Base-by-base conservation (phyloP, 1,140 invertebrate genomes). In the Lepidurus arcticus region DNA sequence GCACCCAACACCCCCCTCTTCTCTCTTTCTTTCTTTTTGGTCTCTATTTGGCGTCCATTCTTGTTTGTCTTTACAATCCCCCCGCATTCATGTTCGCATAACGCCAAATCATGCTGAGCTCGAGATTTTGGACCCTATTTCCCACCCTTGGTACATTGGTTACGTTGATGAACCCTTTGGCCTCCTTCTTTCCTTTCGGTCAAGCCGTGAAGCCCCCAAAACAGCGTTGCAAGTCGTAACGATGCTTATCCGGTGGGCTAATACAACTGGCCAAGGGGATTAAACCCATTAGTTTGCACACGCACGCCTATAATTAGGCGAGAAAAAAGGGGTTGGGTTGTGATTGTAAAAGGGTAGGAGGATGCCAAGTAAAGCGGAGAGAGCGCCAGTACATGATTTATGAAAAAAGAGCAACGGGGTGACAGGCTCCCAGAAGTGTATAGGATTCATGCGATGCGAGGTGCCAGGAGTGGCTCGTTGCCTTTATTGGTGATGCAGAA, bases 241-340 rank as follows among this genome's bases (percentile, higher is more conserved):
- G n/a, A 65, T 65, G 53, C 53, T 65, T 65, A 65, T 65, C 53
- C 53, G 16, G 53, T 65, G 53, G 53, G 16, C 53, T 65, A n/a
- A 65, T 21, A 65, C 53, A 65, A 65, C 53, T 65, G 21, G 53
- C 53, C 53, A 16, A 65, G 53, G 53, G 53, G 53, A 65, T 65
- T 65, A n/a, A 65, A 65, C 53, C 53, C 53, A 65, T 65, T 65
- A 65, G 53, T 65, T 65, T 65, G 53, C 16, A 65, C 53, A 65
- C 53, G 53, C 53, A 65, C 53, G 53, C 53, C 53, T n/a, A 65
- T 65, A 65, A 65, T 65, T 65, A 65, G n/a, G 53, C 53, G 3
- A 7, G 21, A 65, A 65, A 65, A 65, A 65, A 65, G 21, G 53
- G 53, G 21, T 13, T 11, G 21, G 53, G 53, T 21, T 65, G 53